Base-by-base conservation (phyloP, 2,888 invertebrate genomes). In the Leistus spinibarbis region DNA sequence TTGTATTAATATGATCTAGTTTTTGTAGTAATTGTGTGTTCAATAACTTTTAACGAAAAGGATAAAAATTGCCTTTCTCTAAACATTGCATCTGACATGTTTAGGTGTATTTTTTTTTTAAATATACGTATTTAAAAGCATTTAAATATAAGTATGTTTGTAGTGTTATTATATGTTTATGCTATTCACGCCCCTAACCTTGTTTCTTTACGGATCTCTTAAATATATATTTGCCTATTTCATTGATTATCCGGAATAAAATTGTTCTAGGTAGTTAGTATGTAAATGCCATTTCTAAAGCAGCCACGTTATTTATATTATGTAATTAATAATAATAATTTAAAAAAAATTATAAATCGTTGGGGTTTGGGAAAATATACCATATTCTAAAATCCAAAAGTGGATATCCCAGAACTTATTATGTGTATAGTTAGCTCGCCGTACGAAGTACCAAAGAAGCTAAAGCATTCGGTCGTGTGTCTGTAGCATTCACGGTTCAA, bases 101-200 rank as follows among this genome's bases (percentile, higher is more conserved):
- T 57, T 57, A 57, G 17, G 17, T 57, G 57, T 57, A 57, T 20
- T 57, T 57, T 19, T 20, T n/a, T 19, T 19, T 10, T 9, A n/a
- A 56, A 10, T n/a, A 19, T 10, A 57, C 17, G 1, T n/a, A 57
- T 57, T 57, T 19, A 57, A 1, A 4, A 10, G 9, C 9, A 10
- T 16, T 2, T 5, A 20, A n/a, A 4, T 57, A 19, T 57, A 17
- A 3, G 17, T 57, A n/a, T 57, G 17, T 1, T 19, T 19, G 20
- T 16, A 19, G 16, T 10, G 13, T 20, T 57, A 16, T 3, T 56
- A 57, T 57, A 7, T 16, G 17, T 16, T 24, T n/a, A 68, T 56
- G 27, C 53, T 53, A 66, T 71, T 63, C 54, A 71, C 70, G 70
- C 70, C 70, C 70, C 63, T 71, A 63, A 71, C 63, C 63, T 71